A percentile compares a stretch with the other conserved stretches of the same genome.
phyloP scores from a whole-genome alignment of 1,140 invertebrate species.

The Pemphigus obesinymphae region DNA sequence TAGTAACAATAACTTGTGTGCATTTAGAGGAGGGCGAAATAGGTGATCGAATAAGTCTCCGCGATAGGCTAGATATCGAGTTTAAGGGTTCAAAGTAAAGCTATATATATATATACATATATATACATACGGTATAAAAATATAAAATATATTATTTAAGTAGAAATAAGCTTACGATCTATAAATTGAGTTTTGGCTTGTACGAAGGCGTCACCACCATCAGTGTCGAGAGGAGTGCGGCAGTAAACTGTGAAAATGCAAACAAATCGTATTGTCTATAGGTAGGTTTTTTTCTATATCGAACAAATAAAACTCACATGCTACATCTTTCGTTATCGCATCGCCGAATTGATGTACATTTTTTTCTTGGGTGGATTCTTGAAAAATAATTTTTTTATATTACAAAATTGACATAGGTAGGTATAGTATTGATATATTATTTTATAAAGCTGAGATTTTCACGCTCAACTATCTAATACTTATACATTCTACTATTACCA shows the following conservation, averaged over 20 bases:
- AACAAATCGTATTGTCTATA: neutral
- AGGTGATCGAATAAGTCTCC: too few relatives aligned
- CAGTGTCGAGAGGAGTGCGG: neutral
- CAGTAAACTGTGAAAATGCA: constrained; percentile 9
- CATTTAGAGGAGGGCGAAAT: neutral
- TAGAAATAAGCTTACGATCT: neutral
- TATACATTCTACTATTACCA: too few relatives aligned
- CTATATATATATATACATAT: neutral
- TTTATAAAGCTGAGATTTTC: too few relatives aligned
- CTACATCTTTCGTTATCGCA: neutral
- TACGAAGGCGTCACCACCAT: neutral
- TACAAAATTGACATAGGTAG: too few relatives aligned
- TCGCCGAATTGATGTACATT: neutral
- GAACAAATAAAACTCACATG: neutral
- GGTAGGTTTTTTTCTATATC: neutral
- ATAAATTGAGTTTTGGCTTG: neutral
- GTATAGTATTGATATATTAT: too few relatives aligned
- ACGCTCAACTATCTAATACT: too few relatives aligned
- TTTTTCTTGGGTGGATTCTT: neutral
- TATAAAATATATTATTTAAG: neutral
- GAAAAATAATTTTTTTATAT: neutral
- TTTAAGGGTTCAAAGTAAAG: neutral
- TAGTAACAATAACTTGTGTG: neutral
- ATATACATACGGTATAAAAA: neutral
- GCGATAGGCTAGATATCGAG: too few relatives aligned